phyloP scores from a whole-genome alignment of 37 sponge, comb jelly and placozoan genomes.

The Amphimedon queenslandica region DNA sequence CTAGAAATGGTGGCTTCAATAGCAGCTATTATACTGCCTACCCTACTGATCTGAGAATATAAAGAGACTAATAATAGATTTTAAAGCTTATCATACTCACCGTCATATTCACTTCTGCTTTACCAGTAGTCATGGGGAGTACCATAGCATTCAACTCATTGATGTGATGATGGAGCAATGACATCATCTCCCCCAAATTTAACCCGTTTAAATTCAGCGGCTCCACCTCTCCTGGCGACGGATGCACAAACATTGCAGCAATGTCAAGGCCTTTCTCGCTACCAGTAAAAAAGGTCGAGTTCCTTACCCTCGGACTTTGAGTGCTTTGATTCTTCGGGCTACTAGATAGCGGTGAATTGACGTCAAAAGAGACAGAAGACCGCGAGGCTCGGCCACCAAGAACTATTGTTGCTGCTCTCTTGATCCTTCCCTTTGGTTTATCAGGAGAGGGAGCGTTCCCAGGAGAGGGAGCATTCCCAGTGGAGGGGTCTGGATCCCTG shows the following conservation, averaged over 20 bases:
- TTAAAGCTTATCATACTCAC: not conserved
- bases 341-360: too few species aligned
- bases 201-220: not conserved
- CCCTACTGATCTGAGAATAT: constrained; percentile 5
- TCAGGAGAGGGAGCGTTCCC: not conserved
- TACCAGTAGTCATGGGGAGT: constrained; percentile 21
- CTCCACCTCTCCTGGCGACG: not conserved
- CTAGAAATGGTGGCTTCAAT: constrained; percentile 1
- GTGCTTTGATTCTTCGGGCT: not conserved
- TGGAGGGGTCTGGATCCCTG: too few species aligned
- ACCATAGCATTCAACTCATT: constrained; percentile 4
- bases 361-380: too few species aligned
- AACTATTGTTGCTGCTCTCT: not conserved
- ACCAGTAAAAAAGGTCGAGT: not conserved
- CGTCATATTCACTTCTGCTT: constrained; percentile 26
- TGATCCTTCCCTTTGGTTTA: not conserved
- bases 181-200: not conserved
- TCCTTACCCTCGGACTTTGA: not conserved
- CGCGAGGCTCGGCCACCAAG: not conserved
- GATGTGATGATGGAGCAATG: not conserved
- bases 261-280: not conserved
- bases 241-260: not conserved
- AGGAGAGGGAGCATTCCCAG: too few species aligned
- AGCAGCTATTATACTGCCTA: constrained; percentile 21
- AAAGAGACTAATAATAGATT: not conserved